Evolutionary conservation across 2,888 invertebrate genomes (phyloP), one percentile per base, ranked within the genome.

Genomic region (Tricholauxania praeusta): DNA sequence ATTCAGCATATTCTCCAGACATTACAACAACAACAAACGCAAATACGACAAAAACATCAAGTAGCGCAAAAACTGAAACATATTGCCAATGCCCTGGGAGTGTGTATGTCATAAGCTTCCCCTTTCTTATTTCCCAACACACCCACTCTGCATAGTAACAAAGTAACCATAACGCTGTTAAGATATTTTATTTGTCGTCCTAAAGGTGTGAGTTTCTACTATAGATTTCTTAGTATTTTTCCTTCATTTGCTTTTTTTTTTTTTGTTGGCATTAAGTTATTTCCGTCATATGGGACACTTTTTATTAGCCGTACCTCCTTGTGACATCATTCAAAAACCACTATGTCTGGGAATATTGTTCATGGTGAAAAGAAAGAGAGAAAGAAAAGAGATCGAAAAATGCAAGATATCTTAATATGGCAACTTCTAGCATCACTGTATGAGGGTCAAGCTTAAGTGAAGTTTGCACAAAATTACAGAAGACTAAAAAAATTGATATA

Each of bases 1-100:
- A 66, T 67, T 64, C 65, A 22, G 62, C 62, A 70, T 39, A 62
- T 70, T 70, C 62, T 70, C 39, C 60, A 62, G 68, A 68, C 68
- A 49, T 28, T 63, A 72, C 55, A 72, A 70, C 65, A 63, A 72
- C 67, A 66, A 62, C 55, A 74, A 72, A 10, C 7, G 39, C 10
- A 39, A 39, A 39, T 39, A 39, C 39, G 10, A 67, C 65, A 62
- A 74, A 59, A 74, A 51, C 62, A 55, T 57, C 71, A 51, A 12
- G 52, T 63, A 66, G 39, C 47, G 19, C 53, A 14, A 17, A 15
- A 57, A 52, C n/a, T 51, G 22, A 48, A 67, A 65, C 70, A 73
- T 71, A 73, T 66, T 62, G 71, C 66, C 62, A 52, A 55, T 60
- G 66, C 66, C 62, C 60, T 66, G 53, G 55, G 32, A 52, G 10